phyloP scores from a whole-genome alignment of 2,888 invertebrate genomes.

The Crossocerus cetratus region DNA sequence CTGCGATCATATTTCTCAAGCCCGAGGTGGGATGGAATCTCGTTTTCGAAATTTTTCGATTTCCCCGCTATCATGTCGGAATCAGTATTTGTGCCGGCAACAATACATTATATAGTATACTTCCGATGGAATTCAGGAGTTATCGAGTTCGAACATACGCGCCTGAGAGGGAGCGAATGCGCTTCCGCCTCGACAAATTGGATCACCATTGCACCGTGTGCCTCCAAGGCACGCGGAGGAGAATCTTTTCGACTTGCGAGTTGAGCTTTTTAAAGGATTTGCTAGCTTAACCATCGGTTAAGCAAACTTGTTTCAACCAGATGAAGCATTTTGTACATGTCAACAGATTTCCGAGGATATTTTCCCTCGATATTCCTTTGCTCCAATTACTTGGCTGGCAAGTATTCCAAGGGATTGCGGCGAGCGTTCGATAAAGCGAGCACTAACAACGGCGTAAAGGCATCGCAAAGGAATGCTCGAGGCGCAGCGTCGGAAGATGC shows the following conservation, averaged over 20 bases:
- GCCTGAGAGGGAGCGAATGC: neutral
- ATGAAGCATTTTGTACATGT: no score
- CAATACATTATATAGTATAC: neutral
- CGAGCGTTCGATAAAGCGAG: slow-evolving; percentile 12
- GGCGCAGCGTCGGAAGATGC: slow-evolving; percentile 55
- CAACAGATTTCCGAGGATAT: no score
- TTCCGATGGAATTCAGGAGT: neutral
- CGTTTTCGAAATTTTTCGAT: neutral
- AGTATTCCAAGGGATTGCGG: no score
- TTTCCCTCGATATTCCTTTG: no score
- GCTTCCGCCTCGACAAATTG: neutral
- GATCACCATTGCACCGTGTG: neutral
- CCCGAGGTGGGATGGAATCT: neutral
- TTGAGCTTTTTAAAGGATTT: no score
- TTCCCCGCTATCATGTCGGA: neutral
- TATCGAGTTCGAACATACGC: slow-evolving; percentile 7
- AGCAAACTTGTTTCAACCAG: no score
- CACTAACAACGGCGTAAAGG: slow-evolving; percentile 31
- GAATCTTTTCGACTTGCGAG: no score
- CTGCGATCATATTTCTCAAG: neutral
- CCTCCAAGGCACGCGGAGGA: no score
- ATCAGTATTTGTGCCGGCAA: slow-evolving; percentile 1
- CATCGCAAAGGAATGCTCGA: slow-evolving; percentile 50
- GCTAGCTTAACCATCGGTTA: no score
- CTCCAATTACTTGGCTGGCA: no score